phyloP scores from a whole-genome alignment of 2,113 vertebrate genomes.

The Paradoxurus hermaphroditus region DNA sequence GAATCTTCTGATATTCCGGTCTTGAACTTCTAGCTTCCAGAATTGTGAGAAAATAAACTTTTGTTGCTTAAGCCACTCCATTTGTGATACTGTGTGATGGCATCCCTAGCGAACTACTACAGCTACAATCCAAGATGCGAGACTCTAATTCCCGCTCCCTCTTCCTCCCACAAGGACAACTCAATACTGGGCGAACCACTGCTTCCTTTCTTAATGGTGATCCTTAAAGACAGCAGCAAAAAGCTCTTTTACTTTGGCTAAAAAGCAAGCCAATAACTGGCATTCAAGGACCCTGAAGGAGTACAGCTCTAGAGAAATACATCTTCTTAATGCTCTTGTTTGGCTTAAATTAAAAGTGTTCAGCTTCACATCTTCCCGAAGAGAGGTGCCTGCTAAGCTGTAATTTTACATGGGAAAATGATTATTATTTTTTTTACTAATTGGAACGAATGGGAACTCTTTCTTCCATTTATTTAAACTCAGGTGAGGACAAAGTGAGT shows the following conservation, averaged over 20 bases:
- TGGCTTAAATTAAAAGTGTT: conserved; percentile 56
- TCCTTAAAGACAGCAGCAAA: neutral
- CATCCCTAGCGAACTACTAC: too few species aligned
- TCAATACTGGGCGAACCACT: neutral
- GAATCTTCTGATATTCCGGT: neutral
- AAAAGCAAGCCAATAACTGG: conserved; percentile 23
- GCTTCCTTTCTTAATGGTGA: neutral
- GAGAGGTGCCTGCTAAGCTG: conserved; percentile 34
- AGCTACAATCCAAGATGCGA: fast-evolving
- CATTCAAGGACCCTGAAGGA: conserved; percentile 14
- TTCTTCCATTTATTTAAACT: conserved; percentile 30
- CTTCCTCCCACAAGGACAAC: neutral
- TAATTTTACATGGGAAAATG: conserved; percentile 46
- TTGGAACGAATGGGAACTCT: conserved; percentile 53
- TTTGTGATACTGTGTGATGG: neutral
- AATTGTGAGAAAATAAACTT: neutral
- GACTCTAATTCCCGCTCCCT: neutral
- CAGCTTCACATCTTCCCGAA: conserved; percentile 45
- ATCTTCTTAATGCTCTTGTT: conserved; percentile 52
- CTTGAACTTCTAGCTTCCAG: neutral
- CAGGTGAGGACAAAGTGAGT: neutral
- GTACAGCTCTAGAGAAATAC: neutral
- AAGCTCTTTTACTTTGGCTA: conserved; percentile 30
- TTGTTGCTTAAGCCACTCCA: neutral
- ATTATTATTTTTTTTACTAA: conserved; percentile 41